A percentile compares a stretch with the other conserved stretches of the same genome.
Evolutionary conservation across 2,113 vertebrate genomes (phyloP).

Genomic region (Marmota monax): DNA sequence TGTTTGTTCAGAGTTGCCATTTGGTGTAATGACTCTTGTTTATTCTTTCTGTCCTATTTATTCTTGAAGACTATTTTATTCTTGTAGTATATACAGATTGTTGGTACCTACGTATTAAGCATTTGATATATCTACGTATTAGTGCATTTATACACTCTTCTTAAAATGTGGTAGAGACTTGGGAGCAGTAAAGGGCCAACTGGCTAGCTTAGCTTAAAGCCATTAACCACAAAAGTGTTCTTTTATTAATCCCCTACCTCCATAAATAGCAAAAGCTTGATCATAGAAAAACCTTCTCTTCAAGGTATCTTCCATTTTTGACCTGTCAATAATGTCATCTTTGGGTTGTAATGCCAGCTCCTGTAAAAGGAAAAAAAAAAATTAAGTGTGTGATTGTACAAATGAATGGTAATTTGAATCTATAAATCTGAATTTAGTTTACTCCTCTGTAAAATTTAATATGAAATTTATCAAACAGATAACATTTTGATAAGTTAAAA

Average conservation of each 20-base stretch:
- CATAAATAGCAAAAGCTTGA: slow-evolving; percentile 99
- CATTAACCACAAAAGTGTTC: not conserved
- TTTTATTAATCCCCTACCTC: slow-evolving; percentile 89
- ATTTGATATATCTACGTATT: not conserved
- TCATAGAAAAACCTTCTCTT: slow-evolving; percentile 99
- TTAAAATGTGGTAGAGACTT: not conserved
- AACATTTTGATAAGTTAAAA: slow-evolving; percentile 37
- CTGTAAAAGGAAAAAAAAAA: slow-evolving; percentile 81
- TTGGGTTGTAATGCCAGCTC: slow-evolving; percentile 97
- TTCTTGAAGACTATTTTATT: not conserved
- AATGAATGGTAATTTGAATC: not conserved
- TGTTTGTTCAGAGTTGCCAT: not conserved
- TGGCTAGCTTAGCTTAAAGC: not conserved
- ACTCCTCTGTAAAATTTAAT: slow-evolving; percentile 30
- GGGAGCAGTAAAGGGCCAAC: not conserved
- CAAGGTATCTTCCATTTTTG: slow-evolving; percentile 98
- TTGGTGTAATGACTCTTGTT: not conserved
- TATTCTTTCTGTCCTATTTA: not conserved
- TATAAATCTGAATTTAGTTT: not conserved
- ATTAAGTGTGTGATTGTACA: not conserved
- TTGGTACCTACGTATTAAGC: not conserved
- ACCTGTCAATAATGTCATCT: slow-evolving; percentile 97
- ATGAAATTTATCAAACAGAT: slow-evolving; percentile 46
- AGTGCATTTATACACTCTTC: not conserved
- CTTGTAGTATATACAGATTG: not conserved